These are phyloP conservation scores for Rhinoraja longicauda DNA, from an alignment of 2,797 vertebrate species.

Conservation along the genomic window DNA sequence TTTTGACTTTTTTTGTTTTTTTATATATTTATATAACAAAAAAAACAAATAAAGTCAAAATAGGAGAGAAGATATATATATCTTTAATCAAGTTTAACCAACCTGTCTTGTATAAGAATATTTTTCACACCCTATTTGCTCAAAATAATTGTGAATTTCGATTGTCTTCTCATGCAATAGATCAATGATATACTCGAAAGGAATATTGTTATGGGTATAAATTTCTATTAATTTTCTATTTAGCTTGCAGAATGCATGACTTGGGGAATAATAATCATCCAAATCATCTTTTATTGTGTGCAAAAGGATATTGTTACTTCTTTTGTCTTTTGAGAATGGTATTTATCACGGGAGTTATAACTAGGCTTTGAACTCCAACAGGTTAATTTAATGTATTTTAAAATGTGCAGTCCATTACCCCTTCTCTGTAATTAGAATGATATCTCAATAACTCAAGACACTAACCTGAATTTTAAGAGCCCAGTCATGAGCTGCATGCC, in stretches of 20 bases:
- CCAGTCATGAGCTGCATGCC: background rate
- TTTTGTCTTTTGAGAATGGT: background rate
- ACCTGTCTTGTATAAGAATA: background rate
- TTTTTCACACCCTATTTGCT: background rate
- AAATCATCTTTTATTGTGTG: background rate
- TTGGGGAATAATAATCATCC: background rate
- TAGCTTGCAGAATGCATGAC: background rate
- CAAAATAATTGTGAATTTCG: background rate
- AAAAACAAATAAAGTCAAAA: no score
- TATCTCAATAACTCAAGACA: background rate
- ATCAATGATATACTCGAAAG: background rate
- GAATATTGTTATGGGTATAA: background rate
- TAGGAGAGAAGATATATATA: background rate
- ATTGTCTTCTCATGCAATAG: background rate
- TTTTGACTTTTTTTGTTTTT: background rate
- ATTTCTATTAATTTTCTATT: background rate
- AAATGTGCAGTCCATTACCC: no score
- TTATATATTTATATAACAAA: no score
- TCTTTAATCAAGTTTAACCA: no score
- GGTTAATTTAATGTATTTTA: constrained; percentile 3
- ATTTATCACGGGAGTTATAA: background rate
- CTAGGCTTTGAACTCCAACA: background rate
- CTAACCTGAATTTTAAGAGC: background rate
- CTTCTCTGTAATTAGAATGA: background rate
- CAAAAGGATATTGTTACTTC: background rate